A percentile compares a stretch with the other conserved stretches of the same genome.
Conservation (phyloP, 2,113 vertebrate species). For the Sander vitreus region DNA sequence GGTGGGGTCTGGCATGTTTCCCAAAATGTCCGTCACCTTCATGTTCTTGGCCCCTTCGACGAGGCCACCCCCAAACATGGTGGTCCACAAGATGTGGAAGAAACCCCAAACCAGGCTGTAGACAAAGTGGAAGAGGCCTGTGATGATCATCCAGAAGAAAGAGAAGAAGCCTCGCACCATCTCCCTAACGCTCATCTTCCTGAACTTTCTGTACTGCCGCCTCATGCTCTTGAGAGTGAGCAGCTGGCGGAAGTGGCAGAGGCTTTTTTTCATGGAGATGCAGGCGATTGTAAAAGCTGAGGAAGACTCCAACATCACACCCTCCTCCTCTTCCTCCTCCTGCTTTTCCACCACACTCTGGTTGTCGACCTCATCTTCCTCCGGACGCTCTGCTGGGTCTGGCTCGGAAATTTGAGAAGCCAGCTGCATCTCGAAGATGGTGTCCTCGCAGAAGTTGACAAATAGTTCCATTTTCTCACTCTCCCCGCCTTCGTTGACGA, state of each 20-base stretch:
- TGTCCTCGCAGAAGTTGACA: conserved; percentile 99
- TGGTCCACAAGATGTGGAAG: conserved; percentile 95
- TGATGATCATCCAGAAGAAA: conserved; percentile 93
- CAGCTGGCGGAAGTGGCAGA: conserved; percentile 86
- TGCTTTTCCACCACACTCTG: conserved; percentile 83
- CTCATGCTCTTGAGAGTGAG: conserved; percentile 91
- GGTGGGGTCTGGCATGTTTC: conserved; percentile 98
- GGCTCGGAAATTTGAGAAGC: conserved; percentile 97
- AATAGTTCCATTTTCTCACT: conserved; percentile 99
- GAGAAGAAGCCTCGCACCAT: conserved; percentile 91
- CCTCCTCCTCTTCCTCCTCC: conserved; percentile 87
- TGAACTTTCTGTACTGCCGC: conserved; percentile 90
- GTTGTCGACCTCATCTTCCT: conserved; percentile 87
- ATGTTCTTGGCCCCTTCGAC: conserved; percentile 99
- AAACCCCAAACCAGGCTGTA: conserved; percentile 91
- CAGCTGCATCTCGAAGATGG: conserved; percentile 99
- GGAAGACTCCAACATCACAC: conserved; percentile 86
- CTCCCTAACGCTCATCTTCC: conserved; percentile 93
- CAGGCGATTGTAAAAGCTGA: conserved; percentile 93
- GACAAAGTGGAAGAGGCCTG: conserved; percentile 89
- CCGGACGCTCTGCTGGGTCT: conserved; percentile 87
- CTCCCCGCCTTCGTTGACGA: conserved; percentile 97
- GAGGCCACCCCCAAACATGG: conserved; percentile 95
- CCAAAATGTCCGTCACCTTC: conserved; percentile 97
- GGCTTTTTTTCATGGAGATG: conserved; percentile 87